A percentile compares a stretch with the other conserved stretches of the same genome.
Evolutionary conservation across 2,797 vertebrate genomes (phyloP).

Genomic region (Coranthus polyacanthus): DNA sequence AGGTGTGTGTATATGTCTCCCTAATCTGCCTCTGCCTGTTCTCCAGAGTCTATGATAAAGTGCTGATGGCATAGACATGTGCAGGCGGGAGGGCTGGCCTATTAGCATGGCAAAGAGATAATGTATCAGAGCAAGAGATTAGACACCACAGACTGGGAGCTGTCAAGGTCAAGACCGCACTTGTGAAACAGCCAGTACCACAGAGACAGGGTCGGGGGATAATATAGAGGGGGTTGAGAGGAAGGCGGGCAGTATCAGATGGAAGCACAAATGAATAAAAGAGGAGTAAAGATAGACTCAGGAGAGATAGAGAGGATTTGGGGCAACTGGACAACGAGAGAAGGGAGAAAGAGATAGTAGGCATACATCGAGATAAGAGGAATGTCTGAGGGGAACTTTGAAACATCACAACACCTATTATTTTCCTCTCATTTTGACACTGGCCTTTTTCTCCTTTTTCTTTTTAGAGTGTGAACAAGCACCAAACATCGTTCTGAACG

Average conservation of each 20-base stretch:
- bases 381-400: conserved; percentile 42
- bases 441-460: background rate
- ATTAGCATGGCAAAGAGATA: conserved; percentile 88
- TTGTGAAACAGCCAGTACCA: conserved; percentile 80
- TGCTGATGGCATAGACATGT: conserved; percentile 81
- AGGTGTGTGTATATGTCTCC: conserved; percentile 61
- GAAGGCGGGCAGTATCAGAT: conserved; percentile 53
- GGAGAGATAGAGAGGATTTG: conserved; percentile 10
- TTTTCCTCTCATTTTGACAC: background rate
- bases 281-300: conserved; percentile 21
- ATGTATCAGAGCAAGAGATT: conserved; percentile 84
- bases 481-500: conserved; percentile 88
- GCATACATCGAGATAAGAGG: conserved; percentile 28
- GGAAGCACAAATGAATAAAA: conserved; percentile 45
- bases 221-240: conserved; percentile 39
- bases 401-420: conserved; percentile 36
- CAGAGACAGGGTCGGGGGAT: conserved; percentile 52
- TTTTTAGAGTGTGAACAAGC: conserved; percentile 60
- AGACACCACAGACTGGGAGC: conserved; percentile 82
- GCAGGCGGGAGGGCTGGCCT: conserved; percentile 69
- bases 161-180: conserved; percentile 87
- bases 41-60: conserved; percentile 84
- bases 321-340: conserved; percentile 6
- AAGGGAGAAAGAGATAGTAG: conserved; percentile 24
- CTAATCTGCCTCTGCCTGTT: conserved; percentile 80